These are phyloP conservation scores for Scelioninae gen. 2 DNA, from an alignment of 2,888 invertebrate genomes.

Conservation along the genomic window DNA sequence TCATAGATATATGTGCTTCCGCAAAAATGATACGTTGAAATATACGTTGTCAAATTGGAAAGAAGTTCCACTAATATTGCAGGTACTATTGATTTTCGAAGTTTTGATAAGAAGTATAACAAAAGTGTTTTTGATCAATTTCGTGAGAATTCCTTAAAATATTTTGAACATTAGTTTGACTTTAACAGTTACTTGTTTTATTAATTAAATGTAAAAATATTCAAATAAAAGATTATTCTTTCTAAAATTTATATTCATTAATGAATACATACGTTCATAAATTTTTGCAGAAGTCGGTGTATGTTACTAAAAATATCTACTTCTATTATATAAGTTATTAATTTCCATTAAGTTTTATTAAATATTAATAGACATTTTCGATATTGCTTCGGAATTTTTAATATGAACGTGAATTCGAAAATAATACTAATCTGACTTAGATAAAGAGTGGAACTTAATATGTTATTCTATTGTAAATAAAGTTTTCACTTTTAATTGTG, in stretches of 20 bases:
- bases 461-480: no score
- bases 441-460: no score
- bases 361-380: constrained; percentile 7
- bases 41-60: constrained; percentile 50
- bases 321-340: not conserved
- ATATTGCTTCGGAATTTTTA: not conserved
- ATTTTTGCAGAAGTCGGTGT: not conserved
- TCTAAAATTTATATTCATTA: not conserved
- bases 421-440: not conserved
- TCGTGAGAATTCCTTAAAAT: constrained; percentile 10
- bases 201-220: no score
- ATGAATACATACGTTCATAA: not conserved
- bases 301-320: not conserved
- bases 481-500: no score
- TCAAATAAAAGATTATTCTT: no score
- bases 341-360: constrained; percentile 14
- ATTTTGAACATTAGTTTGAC: not conserved
- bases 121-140: constrained; percentile 5
- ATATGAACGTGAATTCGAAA: not conserved
- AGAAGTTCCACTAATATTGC: constrained; percentile 34
- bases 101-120: no score
- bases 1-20: constrained; percentile 43
- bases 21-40: constrained; percentile 49
- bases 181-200: no score
- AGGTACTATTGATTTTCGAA: constrained; percentile 28